Base-by-base conservation (phyloP, 2,797 vertebrate genomes). In the Pempheris klunzingeri region DNA sequence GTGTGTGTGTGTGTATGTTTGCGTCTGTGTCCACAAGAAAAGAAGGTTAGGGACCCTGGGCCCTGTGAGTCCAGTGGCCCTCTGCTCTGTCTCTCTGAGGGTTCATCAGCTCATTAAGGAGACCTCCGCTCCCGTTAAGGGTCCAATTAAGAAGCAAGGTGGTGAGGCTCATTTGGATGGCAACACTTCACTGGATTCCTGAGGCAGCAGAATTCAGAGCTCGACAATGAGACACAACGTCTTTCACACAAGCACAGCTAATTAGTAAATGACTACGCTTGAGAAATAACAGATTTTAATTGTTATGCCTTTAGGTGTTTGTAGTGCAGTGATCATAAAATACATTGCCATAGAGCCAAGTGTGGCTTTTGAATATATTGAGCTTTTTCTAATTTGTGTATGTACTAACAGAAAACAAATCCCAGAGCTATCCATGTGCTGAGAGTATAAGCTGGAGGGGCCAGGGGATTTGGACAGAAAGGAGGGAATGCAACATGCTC, bases 91-190 rank as follows among this genome's bases (percentile, higher is more conserved):
- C 83, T 88, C 88, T 82, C 83, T 18, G 53, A 83, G 81, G 89
- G 85, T 90, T 93, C 93, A 92, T 93, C 91, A 90, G 92, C 92
- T 95, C 94, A 94, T 95, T 95, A 95, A 91, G 93, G 86, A 85
- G 85, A 87, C 83, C 87, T 84, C 79, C 4, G 64, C 83, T 83
- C 75, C 90, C 80, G 81, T 94, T 94, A 93, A 81, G 77, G 83
- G 86, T 89, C 92, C 90, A 94, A 95, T 94, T 94, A 94, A 91
- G 88, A 85, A 64, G 85, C 82, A 74, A 85, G 81, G 77, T 43
- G 88, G 85, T 73, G 86, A 87, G 73, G 83, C 86, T 92, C 87
- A 90, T 92, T 91, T 92, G 82, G 93, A 89, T 85, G 77, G 89
- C 81, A 82, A 81, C 87, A 87, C 88, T 93, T 90, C 85, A 87